These are phyloP conservation scores for Gymnothorax reevesii DNA, from an alignment of 2,797 vertebrate genomes.

Conservation along the genomic window DNA sequence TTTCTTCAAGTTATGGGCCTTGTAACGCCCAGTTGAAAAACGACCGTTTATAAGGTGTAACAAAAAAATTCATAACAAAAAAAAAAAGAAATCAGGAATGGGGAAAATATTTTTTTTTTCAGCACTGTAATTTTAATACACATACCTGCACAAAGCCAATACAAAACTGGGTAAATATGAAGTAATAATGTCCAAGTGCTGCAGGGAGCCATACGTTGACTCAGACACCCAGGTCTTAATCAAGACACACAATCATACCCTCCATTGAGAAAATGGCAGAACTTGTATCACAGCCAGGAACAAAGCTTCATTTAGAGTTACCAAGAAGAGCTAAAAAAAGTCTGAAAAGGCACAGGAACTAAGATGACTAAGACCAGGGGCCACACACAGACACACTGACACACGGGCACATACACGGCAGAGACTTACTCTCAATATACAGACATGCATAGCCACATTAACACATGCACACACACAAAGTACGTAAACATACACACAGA, in stretches of 20 bases:
- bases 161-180: not conserved
- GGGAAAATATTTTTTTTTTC: too few relatives aligned
- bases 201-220: not conserved
- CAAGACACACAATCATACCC: not conserved
- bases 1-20: too few relatives aligned
- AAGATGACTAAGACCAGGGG: not conserved
- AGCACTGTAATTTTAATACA: too few relatives aligned
- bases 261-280: not conserved
- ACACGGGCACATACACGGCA: constrained; percentile 30
- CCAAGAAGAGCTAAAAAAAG: not conserved
- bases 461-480: not conserved
- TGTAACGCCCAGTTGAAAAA: too few relatives aligned
- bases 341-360: not conserved
- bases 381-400: not conserved
- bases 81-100: too few relatives aligned
- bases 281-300: not conserved
- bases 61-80: too few relatives aligned
- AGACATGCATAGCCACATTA: not conserved
- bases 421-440: too few relatives aligned
- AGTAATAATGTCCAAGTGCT: not conserved
- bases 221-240: not conserved
- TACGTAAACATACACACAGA: not conserved
- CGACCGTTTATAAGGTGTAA: too few relatives aligned
- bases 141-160: not conserved
- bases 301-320: not conserved